Percentiles rank a stretch among this genome's conserved stretches.
Evolutionary conservation across 2,888 invertebrate species (phyloP).

Genomic region (Drosophila melanosoma): DNA sequence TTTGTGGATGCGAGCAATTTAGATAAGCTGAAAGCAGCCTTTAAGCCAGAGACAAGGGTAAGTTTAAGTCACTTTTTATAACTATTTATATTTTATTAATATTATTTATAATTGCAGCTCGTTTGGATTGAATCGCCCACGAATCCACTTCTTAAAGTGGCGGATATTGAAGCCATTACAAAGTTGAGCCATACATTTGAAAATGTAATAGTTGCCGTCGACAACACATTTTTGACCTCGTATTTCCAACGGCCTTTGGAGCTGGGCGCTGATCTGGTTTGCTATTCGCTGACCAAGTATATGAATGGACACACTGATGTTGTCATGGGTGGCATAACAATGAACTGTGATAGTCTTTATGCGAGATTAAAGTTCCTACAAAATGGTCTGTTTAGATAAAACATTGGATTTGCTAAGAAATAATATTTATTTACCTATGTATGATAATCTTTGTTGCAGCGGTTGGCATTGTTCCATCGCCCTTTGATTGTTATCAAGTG

Average conservation of each 20-base stretch:
- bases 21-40: slow-evolving; percentile 88
- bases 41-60: slow-evolving; percentile 95
- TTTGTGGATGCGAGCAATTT: slow-evolving; percentile 92
- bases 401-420: slow-evolving; percentile 52
- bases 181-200: slow-evolving; percentile 87
- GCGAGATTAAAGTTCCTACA: slow-evolving; percentile 92
- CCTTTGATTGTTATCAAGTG: slow-evolving; percentile 97
- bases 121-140: slow-evolving; percentile 98
- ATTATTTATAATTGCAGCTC: slow-evolving; percentile 86
- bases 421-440: neutral
- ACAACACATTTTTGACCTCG: slow-evolving; percentile 97
- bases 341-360: slow-evolving; percentile 90
- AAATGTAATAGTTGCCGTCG: slow-evolving; percentile 90
- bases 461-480: slow-evolving; percentile 95
- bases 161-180: slow-evolving; percentile 91
- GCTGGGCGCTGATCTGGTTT: slow-evolving; percentile 95
- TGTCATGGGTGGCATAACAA: slow-evolving; percentile 95
- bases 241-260: slow-evolving; percentile 96
- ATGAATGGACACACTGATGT: slow-evolving; percentile 99
- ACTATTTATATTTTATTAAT: neutral
- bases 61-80: slow-evolving; percentile 16
- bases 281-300: slow-evolving; percentile 98
- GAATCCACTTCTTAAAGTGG: slow-evolving; percentile 96
- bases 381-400: slow-evolving; percentile 88
- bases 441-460: slow-evolving; percentile 54